phyloP scores from a whole-genome alignment of 2,888 invertebrate species.

The Mythimna ferrago region DNA sequence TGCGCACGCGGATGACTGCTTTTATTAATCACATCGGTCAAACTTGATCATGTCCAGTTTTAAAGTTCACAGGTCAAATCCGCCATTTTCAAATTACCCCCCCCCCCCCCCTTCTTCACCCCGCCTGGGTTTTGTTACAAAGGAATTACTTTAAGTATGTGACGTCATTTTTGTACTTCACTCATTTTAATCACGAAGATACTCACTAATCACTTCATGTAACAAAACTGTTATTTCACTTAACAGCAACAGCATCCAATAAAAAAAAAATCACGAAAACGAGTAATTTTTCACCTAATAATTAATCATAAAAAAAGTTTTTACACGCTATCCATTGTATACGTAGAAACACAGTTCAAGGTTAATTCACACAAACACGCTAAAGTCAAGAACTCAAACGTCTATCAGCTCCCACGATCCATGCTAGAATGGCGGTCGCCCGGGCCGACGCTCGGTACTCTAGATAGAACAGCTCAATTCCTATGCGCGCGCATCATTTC shows the following conservation, averaged over 20 bases:
- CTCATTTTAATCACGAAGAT: not conserved
- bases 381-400: not conserved
- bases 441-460: not conserved
- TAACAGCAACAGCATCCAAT: too few species aligned
- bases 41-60: slow-evolving; percentile 40
- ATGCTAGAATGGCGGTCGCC: slow-evolving; percentile 7
- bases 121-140: not conserved
- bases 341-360: not conserved
- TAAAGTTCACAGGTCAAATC: slow-evolving; percentile 4
- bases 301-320: not conserved
- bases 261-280: slow-evolving; percentile 1
- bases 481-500: slow-evolving; percentile 26
- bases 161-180: not conserved
- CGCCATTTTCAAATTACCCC: slow-evolving; percentile 27
- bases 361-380: not conserved
- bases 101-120: not conserved
- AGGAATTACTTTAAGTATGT: not conserved
- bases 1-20: too few species aligned
- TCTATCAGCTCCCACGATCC: not conserved
- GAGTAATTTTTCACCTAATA: not conserved
- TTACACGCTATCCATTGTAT: not conserved
- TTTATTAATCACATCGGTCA: not conserved
- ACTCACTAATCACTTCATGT: not conserved
- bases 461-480: not conserved
- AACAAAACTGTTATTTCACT: not conserved